Base-by-base conservation (phyloP, 2,888 invertebrate genomes). In the Carcina quercana region DNA sequence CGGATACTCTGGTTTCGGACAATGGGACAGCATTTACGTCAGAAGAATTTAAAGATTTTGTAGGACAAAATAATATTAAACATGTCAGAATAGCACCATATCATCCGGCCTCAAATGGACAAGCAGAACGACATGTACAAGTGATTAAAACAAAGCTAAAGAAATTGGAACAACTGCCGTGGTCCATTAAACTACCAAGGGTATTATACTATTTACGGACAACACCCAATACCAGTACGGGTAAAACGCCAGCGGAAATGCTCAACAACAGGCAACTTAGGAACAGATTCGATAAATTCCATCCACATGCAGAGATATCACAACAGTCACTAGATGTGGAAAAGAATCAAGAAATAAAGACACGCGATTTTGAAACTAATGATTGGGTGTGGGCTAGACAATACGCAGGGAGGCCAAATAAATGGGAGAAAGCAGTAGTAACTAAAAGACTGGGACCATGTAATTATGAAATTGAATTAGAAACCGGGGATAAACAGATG, bases 11-110 rank as follows among this genome's bases (percentile, higher is more conserved):
- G 1, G 38, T 40, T 1, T 30, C 30, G 4, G 40, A 40, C 21
- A 43, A 43, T 28, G 43, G 43, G 2, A 10, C 17, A 6, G 14
- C 34, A 20, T 43, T 38, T n/a, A 30, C 22, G 6, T 36, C 35
- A 5, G 13, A 30, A 6, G 37, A 43, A 22, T 37, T 40, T 13
- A 3, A 35, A 27, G 5, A 27, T 2, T 38, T 33, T 26, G 12
- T 40, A 15, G 29, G 28, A 14, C 15, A 10, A 2, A 38, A 40
- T 34, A 13, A 15, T 7, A 35, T 43, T 0, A 8, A 14, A 17
- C 37, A 43, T 25, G 11, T 37, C 6, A 14, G 13, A 3, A 15
- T 13, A 19, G 15, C 43, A 10, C 41, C 43, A 7, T 41, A 41
- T 11, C 34, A 37, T 13, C 42, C 40, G 3, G 21, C 32, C 7